Conservation (phyloP, 2,888 invertebrate species). For the Gryllus longicercus region DNA sequence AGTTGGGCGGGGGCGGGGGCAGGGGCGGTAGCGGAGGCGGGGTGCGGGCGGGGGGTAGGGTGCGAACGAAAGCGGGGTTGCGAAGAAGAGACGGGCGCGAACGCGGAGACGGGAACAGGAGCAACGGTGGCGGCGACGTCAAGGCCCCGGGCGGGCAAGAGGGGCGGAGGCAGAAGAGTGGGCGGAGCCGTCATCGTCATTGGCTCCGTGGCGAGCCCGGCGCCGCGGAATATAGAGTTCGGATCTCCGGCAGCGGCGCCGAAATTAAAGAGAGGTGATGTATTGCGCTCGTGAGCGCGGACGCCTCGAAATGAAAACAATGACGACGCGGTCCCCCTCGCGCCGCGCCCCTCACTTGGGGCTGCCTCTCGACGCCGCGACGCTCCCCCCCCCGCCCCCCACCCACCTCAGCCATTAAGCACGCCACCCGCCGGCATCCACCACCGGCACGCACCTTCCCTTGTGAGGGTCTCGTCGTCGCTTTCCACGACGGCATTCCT, state of each 20-base stretch:
- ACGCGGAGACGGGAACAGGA: no score
- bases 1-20: no score
- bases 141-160: no score
- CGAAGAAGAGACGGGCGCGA: no score
- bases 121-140: no score
- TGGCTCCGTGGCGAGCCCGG: no score
- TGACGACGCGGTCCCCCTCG: not conserved
- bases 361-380: not conserved
- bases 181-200: no score
- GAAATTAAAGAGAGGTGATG: not conserved
- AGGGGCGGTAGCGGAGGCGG: no score
- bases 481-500: no score
- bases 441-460: not conserved
- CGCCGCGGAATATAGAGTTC: not conserved
- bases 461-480: not conserved
- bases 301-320: constrained; percentile 10
- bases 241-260: not conserved
- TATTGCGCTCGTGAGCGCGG: constrained; percentile 10
- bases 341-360: not conserved
- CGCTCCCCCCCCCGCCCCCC: not conserved
- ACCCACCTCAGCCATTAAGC: not conserved
- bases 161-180: no score
- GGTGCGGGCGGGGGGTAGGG: no score
- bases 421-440: not conserved
- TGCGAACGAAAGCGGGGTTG: no score